Percentiles rank a stretch among this genome's conserved stretches.
phyloP scores from a whole-genome alignment of 2,888 invertebrate species.

The Drosophila histrio region DNA sequence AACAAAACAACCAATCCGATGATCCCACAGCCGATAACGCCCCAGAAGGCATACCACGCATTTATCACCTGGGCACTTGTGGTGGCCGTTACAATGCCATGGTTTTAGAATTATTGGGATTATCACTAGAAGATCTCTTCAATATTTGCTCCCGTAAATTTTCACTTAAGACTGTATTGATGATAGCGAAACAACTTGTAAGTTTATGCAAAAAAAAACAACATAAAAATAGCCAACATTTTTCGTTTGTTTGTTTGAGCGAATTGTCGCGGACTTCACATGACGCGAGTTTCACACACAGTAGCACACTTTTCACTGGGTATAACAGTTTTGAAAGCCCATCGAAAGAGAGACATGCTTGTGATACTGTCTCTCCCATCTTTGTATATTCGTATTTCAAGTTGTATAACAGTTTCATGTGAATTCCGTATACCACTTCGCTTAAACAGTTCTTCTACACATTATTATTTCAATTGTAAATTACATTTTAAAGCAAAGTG shows the following conservation, averaged over 20 bases:
- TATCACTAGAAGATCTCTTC: slow-evolving; percentile 99
- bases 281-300: neutral
- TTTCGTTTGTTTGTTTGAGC: slow-evolving; percentile 18
- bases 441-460: slow-evolving; percentile 21
- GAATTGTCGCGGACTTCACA: slow-evolving; percentile 28
- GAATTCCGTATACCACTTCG: slow-evolving; percentile 22
- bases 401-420: slow-evolving; percentile 12
- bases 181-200: slow-evolving; percentile 99
- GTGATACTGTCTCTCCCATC: neutral
- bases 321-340: neutral
- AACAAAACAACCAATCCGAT: slow-evolving; percentile 31
- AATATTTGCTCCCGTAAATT: slow-evolving; percentile 99
- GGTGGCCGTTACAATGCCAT: slow-evolving; percentile 99
- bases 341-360: neutral
- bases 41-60: slow-evolving; percentile 98
- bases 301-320: slow-evolving; percentile 2
- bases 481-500: slow-evolving; percentile 67
- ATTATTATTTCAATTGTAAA: slow-evolving; percentile 41
- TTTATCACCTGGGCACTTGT: slow-evolving; percentile 99
- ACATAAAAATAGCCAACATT: slow-evolving; percentile 13
- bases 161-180: slow-evolving; percentile 98
- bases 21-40: slow-evolving; percentile 78
- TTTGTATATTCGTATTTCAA: neutral
- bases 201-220: slow-evolving; percentile 84
- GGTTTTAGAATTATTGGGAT: slow-evolving; percentile 99